These are phyloP conservation scores for Polyergus mexicanus DNA, from an alignment of 1,140 invertebrate genomes.

Conservation along the genomic window DNA sequence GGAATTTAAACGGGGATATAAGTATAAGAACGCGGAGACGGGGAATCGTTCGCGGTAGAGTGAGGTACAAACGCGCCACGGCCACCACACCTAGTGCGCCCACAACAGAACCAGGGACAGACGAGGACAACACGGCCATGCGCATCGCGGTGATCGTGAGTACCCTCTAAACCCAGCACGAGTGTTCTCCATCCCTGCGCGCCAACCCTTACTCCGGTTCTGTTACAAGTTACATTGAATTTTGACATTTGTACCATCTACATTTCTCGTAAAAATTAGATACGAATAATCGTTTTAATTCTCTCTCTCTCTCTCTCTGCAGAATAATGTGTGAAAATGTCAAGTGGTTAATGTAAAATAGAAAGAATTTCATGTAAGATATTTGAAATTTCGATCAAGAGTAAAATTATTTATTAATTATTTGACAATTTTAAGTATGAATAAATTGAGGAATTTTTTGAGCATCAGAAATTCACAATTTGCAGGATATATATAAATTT, in stretches of 20 bases:
- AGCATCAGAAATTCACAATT: not conserved
- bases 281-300: not conserved
- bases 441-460: not conserved
- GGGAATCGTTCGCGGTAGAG: slow-evolving; percentile 75
- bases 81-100: slow-evolving; percentile 74
- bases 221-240: not conserved
- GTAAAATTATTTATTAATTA: slow-evolving; percentile 11
- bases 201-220: not conserved
- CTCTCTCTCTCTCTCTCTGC: not conserved
- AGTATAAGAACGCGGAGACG: slow-evolving; percentile 77
- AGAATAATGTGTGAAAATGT: not conserved
- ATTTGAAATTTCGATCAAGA: not conserved
- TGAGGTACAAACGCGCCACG: slow-evolving; percentile 75
- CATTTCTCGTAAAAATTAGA: not conserved
- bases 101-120: slow-evolving; percentile 65
- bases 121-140: slow-evolving; percentile 67
- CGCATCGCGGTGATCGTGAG: slow-evolving; percentile 75
- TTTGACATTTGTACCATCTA: not conserved
- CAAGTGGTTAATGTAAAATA: not conserved
- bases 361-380: not conserved
- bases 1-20: slow-evolving; percentile 78
- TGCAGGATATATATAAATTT: not conserved
- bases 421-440: not conserved
- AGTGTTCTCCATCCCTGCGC: slow-evolving; percentile 17
- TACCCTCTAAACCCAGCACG: slow-evolving; percentile 35